Evolutionary conservation across 2,888 invertebrate genomes (phyloP), one percentile per base, ranked within the genome.

Genomic region (Coelogynopora nodosa): DNA sequence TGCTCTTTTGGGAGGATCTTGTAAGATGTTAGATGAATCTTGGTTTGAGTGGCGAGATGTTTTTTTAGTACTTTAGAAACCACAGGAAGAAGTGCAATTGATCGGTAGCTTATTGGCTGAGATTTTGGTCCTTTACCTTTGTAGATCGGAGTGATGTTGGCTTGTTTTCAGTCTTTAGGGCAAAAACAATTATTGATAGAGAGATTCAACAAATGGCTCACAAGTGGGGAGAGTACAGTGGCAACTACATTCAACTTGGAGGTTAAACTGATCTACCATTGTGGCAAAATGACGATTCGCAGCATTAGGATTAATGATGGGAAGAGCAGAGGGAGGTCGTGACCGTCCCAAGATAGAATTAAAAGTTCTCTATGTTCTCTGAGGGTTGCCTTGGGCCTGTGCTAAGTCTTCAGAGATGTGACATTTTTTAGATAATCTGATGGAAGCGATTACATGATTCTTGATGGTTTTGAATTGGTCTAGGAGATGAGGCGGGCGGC

Each of bases 321-420:
- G 74, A 26, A 74, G 23, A 74, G 74, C 23, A 13, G 74, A 74
- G 5, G 5, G 74, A 74, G 74, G 74, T 74, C 74, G 23, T 26
- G 74, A 74, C 74, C 74, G 18, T 74, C 74, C 74, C 74, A 74
- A 26, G 23, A 74, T 13, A 74, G 74, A 74, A 26, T 74, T 74
- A 5, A 74, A 26, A 26, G 23, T 74, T 26, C 5, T 74, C 74
- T 26, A 74, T 13, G 74, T 23, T 26, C 74, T 74, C 18, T 74
- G 74, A 13, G 2, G 18, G 23, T 74, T 74, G 5, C 74, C 10
- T 23, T 26, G 5, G 18, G 74, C 23, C 74, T 74, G 74, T n/a
- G 74, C 18, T 74, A 74, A 26, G 23, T 74, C 10, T 74, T 74
- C 74, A 2, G 74, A 74, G 5, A 74, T 23, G 74, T n/a, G 2